Conservation (phyloP, 1,140 invertebrate genomes). For the Brachystomella parvula region DNA sequence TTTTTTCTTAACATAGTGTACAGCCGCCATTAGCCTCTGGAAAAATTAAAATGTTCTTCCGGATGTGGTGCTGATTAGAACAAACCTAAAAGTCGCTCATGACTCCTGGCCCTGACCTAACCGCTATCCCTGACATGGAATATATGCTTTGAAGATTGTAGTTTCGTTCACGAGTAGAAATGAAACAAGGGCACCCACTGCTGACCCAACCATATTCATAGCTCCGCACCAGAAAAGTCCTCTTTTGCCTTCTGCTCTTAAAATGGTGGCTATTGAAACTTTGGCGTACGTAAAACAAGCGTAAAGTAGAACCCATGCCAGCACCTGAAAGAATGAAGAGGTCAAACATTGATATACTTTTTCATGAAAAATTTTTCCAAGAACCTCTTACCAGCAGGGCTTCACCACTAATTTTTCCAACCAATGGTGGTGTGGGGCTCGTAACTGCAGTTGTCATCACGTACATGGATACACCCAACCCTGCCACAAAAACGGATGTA, state of each 20-base stretch:
- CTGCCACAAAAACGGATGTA: slow-evolving; percentile 47
- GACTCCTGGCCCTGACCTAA: no score
- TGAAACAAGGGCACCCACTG: slow-evolving; percentile 61
- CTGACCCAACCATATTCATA: slow-evolving; percentile 69
- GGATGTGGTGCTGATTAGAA: no score
- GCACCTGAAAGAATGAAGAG: slow-evolving; percentile 49
- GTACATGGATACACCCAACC: slow-evolving; percentile 53
- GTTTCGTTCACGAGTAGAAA: slow-evolving; percentile 67
- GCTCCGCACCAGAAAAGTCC: slow-evolving; percentile 67
- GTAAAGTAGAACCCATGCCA: slow-evolving; percentile 59
- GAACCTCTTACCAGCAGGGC: slow-evolving; percentile 59
- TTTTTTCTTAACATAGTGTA: no score
- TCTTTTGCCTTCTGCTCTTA: slow-evolving; percentile 46
- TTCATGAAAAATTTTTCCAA: slow-evolving; percentile 1
- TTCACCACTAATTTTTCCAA: slow-evolving; percentile 51
- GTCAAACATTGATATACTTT: slow-evolving; percentile 2
- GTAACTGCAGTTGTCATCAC: slow-evolving; percentile 60
- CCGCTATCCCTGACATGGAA: slow-evolving; percentile 41
- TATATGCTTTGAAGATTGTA: slow-evolving; percentile 50
- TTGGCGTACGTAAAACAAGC: slow-evolving; percentile 70
- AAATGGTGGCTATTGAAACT: slow-evolving; percentile 66
- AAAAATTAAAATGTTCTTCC: no score
- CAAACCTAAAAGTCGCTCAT: no score
- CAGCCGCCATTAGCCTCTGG: no score
- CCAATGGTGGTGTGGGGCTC: slow-evolving; percentile 66